phyloP scores from a whole-genome alignment of 2,113 vertebrate genomes.

The Melanocharis versteri region DNA sequence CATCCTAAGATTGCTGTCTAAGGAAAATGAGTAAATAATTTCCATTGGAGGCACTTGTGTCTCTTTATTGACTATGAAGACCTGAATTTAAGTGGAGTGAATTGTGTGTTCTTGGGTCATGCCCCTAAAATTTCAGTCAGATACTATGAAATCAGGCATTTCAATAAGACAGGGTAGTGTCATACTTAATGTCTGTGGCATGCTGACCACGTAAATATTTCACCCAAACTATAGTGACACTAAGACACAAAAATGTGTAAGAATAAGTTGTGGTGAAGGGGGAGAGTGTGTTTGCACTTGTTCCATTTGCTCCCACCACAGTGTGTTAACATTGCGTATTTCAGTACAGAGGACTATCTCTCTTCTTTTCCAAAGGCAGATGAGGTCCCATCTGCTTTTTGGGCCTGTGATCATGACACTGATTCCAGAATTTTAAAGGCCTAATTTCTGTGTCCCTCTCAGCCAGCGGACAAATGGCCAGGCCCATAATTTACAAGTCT shows the following conservation, averaged over 20 bases:
- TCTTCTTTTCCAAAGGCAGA: background rate
- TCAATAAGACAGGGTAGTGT: fast-evolving
- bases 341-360: background rate
- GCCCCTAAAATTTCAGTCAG: background rate
- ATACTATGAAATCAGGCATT: background rate
- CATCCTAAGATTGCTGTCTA: background rate
- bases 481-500: background rate
- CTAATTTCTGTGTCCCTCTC: background rate
- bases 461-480: background rate
- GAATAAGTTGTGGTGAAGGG: background rate
- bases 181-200: background rate
- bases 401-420: too few relatives aligned
- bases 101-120: background rate
- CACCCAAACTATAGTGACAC: background rate
- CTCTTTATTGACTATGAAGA: background rate
- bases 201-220: background rate
- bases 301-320: background rate
- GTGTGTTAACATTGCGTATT: background rate
- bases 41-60: background rate
- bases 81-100: background rate
- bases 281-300: background rate
- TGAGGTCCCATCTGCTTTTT: background rate
- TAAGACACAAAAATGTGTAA: background rate
- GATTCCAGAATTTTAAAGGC: background rate
- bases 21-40: background rate